Evolutionary conservation across 2,888 invertebrate species (phyloP).

Genomic region (Callimorpha dominula): DNA sequence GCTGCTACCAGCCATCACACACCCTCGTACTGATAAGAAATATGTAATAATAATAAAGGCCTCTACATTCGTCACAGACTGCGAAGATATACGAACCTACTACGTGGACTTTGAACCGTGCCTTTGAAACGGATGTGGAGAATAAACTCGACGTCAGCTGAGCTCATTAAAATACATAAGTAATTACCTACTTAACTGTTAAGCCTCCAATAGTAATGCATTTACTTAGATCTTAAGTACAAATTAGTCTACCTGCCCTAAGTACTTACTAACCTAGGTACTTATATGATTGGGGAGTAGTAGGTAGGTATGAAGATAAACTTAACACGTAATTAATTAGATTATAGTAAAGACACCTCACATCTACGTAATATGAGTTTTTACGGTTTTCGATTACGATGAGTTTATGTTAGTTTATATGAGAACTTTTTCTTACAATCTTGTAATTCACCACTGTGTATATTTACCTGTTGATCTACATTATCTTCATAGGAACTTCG

Average conservation of each 20-base stretch:
- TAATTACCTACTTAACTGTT: background rate
- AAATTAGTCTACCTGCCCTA: background rate
- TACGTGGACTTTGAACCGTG: background rate
- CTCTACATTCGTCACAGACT: constrained; percentile 12
- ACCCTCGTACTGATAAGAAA: constrained; percentile 45
- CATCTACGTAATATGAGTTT: too few species aligned
- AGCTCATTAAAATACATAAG: background rate
- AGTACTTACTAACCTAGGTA: background rate
- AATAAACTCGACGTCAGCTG: background rate
- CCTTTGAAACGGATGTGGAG: background rate
- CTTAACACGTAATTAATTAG: too few species aligned
- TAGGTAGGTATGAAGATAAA: too few species aligned
- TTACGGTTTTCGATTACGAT: too few species aligned
- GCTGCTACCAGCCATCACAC: constrained; percentile 28
- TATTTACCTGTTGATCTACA: too few species aligned
- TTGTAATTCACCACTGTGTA: too few species aligned
- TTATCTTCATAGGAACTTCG: background rate
- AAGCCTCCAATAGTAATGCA: background rate
- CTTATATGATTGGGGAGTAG: too few species aligned
- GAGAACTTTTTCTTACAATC: too few species aligned
- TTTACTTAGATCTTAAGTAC: background rate
- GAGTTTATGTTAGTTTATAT: too few species aligned
- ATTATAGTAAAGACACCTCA: too few species aligned
- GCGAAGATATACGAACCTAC: background rate
- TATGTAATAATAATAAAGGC: background rate